Evolutionary conservation across 2,113 vertebrate species (phyloP), one percentile per base, ranked within the genome.

Genomic region (Sapayoa aenigma): DNA sequence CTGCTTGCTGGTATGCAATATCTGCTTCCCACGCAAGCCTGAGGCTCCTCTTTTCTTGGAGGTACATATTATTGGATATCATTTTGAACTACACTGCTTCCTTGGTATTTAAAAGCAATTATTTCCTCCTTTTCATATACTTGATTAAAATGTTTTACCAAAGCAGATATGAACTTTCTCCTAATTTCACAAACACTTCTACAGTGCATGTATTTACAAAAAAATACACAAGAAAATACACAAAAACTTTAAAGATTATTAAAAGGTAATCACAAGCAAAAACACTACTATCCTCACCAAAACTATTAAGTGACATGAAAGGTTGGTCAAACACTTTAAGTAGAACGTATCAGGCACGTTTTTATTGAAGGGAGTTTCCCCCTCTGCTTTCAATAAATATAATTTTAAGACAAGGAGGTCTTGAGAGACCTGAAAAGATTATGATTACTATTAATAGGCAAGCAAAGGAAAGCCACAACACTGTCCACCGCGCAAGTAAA

Each of bases 21-120:
- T 19, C 22, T 74, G 41, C 37, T 77, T 85, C 50, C 60, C 15
- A 14, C 8, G 10, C 16, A 87, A 31, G 46, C 35, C 52, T 50
- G 52, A 81, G 42, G 47, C 6, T 92, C 11, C 24, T 74, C 30
- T 91, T 81, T 66, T 28, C 68, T 75, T 65, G 31, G 14, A 95
- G 30, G 41, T 20, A 56, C 22, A 9, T 37, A 65, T 28, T 82
- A 79, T 3, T 0, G 2, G 44, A 71, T 0, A 1, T 27, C 2
- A 52, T 71, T 66, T 60, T 42, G 39, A 92, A 62, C 11, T 39
- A 88, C 14, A 31, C 58, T 89, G 81, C 20, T 47, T 67, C 25
- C 25, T 65, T 69, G 37, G 12, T 44, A 66, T 69, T 91, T 73
- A 73, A 75, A 93, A 84, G 18, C 3, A 72, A 49, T 75, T 89